These are phyloP conservation scores for Drosophila kuntzei DNA, from an alignment of 2,888 invertebrate genomes.

Conservation along the genomic window DNA sequence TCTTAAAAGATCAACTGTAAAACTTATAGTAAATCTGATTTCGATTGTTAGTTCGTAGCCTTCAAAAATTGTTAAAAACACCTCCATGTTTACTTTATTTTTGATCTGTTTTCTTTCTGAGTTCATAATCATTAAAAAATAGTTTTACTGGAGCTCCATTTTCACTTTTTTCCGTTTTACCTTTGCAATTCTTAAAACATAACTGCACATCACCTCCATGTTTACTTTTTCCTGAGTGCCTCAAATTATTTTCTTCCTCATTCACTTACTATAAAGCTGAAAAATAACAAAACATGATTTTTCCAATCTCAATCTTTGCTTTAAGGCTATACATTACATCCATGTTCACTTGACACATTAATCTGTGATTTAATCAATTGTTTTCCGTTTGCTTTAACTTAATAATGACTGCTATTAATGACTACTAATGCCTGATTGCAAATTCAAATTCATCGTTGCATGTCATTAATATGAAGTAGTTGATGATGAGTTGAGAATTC, in stretches of 20 bases:
- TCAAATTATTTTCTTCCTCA: background rate
- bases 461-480: slow-evolving; percentile 25
- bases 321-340: background rate
- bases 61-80: background rate
- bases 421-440: slow-evolving; percentile 12
- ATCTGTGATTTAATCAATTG: slow-evolving; percentile 16
- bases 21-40: too few species aligned
- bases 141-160: too few species aligned
- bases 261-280: background rate
- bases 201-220: background rate
- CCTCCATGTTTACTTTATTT: background rate
- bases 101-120: too few species aligned
- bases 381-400: slow-evolving; percentile 10
- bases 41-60: too few species aligned
- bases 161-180: too few species aligned
- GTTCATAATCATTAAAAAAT: too few species aligned
- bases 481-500: background rate
- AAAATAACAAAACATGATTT: background rate
- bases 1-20: too few species aligned
- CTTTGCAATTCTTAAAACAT: too few species aligned
- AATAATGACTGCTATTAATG: slow-evolving; percentile 18
- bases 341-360: slow-evolving; percentile 10
- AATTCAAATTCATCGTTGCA: too few species aligned
- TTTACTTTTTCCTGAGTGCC: background rate
- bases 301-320: background rate